These are phyloP conservation scores for Morone saxatilis DNA, from an alignment of 2,113 vertebrate genomes.

Conservation along the genomic window DNA sequence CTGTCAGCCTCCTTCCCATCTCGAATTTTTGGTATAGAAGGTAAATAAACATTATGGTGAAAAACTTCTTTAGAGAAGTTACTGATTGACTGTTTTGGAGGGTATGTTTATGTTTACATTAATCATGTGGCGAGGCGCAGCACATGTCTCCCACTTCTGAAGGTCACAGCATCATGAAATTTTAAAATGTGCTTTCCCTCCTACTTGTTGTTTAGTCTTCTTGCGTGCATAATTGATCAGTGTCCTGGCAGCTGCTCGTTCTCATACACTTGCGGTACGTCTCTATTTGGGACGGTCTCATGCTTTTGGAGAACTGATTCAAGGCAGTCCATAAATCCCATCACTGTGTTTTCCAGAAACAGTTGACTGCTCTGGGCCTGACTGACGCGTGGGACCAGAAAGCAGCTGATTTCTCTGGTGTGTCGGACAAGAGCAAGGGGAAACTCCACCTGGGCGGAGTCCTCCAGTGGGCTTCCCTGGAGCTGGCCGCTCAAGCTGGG, in stretches of 20 bases:
- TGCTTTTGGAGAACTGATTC: slow-evolving; percentile 13
- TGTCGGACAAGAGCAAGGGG: slow-evolving; percentile 45
- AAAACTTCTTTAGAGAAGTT: slow-evolving; percentile 43
- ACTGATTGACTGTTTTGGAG: slow-evolving; percentile 41
- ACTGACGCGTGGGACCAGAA: slow-evolving; percentile 72
- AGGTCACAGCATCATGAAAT: slow-evolving; percentile 71
- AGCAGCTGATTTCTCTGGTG: slow-evolving; percentile 72
- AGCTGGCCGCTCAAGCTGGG: slow-evolving; percentile 66
- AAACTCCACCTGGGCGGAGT: slow-evolving; percentile 71
- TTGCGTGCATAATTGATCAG: slow-evolving; percentile 71
- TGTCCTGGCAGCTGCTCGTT: slow-evolving; percentile 45
- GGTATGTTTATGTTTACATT: slow-evolving; percentile 35
- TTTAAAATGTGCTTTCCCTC: slow-evolving; percentile 57
- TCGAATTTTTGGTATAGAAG: slow-evolving; percentile 38
- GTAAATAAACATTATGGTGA: slow-evolving; percentile 56
- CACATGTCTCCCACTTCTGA: slow-evolving; percentile 34
- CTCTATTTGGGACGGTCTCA: neutral
- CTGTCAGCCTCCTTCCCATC: slow-evolving; percentile 71
- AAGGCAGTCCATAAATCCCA: neutral
- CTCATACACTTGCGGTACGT: slow-evolving; percentile 3
- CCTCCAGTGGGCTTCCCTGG: slow-evolving; percentile 78
- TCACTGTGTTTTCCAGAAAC: slow-evolving; percentile 62
- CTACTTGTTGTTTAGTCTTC: slow-evolving; percentile 50
- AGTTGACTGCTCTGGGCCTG: slow-evolving; percentile 73
- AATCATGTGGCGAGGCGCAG: slow-evolving; percentile 22